Evolutionary conservation across 2,888 invertebrate species (phyloP).

Genomic region (Eremobia ochroleuca): DNA sequence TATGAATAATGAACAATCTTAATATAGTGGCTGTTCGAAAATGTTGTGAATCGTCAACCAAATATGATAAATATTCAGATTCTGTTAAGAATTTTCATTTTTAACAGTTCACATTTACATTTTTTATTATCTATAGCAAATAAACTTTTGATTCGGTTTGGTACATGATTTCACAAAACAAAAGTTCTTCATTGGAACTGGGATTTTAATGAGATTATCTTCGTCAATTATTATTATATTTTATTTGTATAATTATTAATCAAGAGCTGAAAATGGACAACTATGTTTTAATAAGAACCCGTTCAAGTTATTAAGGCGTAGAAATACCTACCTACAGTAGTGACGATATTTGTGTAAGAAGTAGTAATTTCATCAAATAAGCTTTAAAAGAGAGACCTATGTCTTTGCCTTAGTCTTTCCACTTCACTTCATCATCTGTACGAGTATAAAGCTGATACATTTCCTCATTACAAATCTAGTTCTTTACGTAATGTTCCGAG

Average conservation of each 20-base stretch:
- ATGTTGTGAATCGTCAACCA: neutral
- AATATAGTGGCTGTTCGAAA: neutral
- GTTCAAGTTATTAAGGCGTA: no score
- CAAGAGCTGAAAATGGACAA: no score
- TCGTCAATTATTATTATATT: neutral
- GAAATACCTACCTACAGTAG: neutral
- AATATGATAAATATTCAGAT: neutral
- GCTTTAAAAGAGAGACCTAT: neutral
- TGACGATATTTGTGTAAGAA: neutral
- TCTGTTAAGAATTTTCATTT: neutral
- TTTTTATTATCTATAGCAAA: neutral
- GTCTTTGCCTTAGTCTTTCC: neutral
- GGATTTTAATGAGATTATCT: neutral
- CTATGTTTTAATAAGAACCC: no score
- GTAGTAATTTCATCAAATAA: neutral
- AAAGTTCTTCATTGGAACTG: neutral
- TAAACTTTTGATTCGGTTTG: neutral
- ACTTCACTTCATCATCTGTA: slow-evolving; percentile 1
- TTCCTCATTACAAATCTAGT: slow-evolving; percentile 14
- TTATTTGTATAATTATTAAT: neutral
- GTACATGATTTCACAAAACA: slow-evolving; percentile 2
- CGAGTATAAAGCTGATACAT: neutral
- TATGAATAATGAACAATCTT: neutral
- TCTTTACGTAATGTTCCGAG: slow-evolving; percentile 22
- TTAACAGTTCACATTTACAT: neutral